Base-by-base conservation (phyloP, 2,888 invertebrate species). In the Ectobius pallidus region DNA sequence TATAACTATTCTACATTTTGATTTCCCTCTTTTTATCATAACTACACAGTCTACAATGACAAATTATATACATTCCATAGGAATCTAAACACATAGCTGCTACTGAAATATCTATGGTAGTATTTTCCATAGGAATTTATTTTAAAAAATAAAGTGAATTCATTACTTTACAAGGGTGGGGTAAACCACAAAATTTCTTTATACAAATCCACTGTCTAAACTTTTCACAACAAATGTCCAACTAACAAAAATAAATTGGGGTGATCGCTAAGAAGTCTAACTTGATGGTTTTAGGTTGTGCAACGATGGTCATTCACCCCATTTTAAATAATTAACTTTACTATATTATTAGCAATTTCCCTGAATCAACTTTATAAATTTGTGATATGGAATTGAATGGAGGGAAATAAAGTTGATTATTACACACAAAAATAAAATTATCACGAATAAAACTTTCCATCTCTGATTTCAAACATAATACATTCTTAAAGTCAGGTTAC, bases 331-430 rank as follows among this genome's bases (percentile, higher is more conserved):
- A 20, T 46, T 25, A 14, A 1, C 3, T 32, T 30, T 3, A 6
- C 32, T 25, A 58, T 58, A 30, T 2, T 30, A n/a, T 44, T 65
- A 44, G 25, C 46, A 46, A 27, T 44, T 25, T 65, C 65, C 65
- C 65, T 65, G 65, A 65, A 65, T 65, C n/a, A 46, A 46, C 42
- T 22, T 16, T 42, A 27, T 46, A 3, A n/a, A 44, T 46, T 25
- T 65, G 27, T 65, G 65, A 65, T 65, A 65, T 46, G 65, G 44
- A 65, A 27, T 42, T 44, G 25, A 65, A 30, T 65, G 44, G 46
- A 46, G 46, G 65, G 65, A 65, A 65, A 63, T 44, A 22, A 42
- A 55, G 9, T 27, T 55, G 20, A 55, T 22, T 65, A 27, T 25
- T 65, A 65, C 44, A 65, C 18, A 44, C n/a, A 49, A 20, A 49